These are phyloP conservation scores for Drosophila ananassae DNA, from an alignment of 1,140 invertebrate species.

Conservation along the genomic window DNA sequence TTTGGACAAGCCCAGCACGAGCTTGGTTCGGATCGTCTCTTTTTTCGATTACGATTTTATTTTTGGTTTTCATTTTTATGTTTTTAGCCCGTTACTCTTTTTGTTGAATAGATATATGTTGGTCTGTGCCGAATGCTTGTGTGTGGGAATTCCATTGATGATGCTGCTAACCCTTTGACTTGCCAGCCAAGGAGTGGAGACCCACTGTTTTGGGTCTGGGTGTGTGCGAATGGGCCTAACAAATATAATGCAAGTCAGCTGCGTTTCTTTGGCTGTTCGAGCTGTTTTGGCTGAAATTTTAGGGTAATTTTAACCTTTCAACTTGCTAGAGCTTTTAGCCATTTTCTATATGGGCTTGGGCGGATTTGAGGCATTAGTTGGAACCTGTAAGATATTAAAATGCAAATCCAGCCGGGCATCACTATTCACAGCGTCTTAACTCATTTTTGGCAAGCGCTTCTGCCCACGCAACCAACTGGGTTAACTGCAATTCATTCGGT, in stretches of 20 bases:
- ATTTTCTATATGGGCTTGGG: not conserved
- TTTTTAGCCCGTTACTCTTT: conserved; percentile 24
- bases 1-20: conserved; percentile 49
- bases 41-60: conserved; percentile 30
- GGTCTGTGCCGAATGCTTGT: conserved; percentile 10
- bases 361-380: not conserved
- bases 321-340: not conserved
- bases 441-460: conserved; percentile 38
- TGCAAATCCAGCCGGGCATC: not conserved
- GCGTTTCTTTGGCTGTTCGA: conserved; percentile 6
- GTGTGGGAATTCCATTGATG: conserved; percentile 77
- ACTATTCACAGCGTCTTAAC: conserved; percentile 12
- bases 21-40: conserved; percentile 26
- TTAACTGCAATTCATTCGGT: conserved; percentile 60
- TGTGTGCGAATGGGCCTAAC: conserved; percentile 9
- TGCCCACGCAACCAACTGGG: conserved; percentile 48
- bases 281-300: conserved; percentile 15
- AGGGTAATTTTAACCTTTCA: conserved; percentile 35
- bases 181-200: conserved; percentile 17
- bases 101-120: conserved; percentile 2
- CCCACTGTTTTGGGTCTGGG: conserved; percentile 2
- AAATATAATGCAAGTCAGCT: conserved; percentile 40
- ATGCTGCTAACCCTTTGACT: conserved; percentile 20
- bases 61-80: not conserved
- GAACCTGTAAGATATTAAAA: not conserved